Evolutionary conservation across 2,797 vertebrate species (phyloP).

Genomic region (Simalia tracyae): DNA sequence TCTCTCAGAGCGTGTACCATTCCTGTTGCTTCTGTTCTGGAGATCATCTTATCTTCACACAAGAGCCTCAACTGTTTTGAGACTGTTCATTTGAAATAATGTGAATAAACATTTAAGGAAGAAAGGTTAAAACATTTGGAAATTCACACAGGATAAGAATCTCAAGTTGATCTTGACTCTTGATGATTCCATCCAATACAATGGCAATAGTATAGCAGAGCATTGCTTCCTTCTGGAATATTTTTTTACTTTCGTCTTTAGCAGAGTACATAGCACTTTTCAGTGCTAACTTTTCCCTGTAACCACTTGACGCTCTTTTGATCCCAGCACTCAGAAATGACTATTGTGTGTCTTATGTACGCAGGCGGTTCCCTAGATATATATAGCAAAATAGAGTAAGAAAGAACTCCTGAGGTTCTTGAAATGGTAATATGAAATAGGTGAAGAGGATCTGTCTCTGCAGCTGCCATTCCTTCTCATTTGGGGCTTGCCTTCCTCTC

Average conservation of each 20-base stretch:
- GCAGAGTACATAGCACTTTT: not conserved
- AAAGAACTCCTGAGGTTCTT: not conserved
- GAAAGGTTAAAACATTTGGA: not conserved
- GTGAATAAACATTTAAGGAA: not conserved
- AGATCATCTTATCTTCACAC: not conserved
- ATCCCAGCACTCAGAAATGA: not conserved
- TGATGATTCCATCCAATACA: not conserved
- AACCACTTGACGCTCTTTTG: not conserved
- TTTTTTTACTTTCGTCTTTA: not conserved
- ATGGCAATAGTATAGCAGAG: not conserved
- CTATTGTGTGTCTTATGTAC: not conserved
- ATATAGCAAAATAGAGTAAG: not conserved
- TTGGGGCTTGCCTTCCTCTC: conserved; percentile 8
- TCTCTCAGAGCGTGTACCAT: not conserved
- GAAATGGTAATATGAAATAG: not conserved
- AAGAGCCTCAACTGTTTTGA: not conserved
- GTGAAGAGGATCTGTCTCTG: conserved; percentile 7
- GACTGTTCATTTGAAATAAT: not conserved
- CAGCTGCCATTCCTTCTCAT: conserved; percentile 2
- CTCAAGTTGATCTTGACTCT: not conserved
- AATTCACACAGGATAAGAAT: not conserved
- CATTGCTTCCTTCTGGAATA: not conserved
- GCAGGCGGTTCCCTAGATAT: not conserved
- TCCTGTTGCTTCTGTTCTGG: not conserved
- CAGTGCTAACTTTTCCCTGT: not conserved